These are phyloP conservation scores for Chrysomela aeneicollis DNA, from an alignment of 2,888 invertebrate species.

Conservation along the genomic window DNA sequence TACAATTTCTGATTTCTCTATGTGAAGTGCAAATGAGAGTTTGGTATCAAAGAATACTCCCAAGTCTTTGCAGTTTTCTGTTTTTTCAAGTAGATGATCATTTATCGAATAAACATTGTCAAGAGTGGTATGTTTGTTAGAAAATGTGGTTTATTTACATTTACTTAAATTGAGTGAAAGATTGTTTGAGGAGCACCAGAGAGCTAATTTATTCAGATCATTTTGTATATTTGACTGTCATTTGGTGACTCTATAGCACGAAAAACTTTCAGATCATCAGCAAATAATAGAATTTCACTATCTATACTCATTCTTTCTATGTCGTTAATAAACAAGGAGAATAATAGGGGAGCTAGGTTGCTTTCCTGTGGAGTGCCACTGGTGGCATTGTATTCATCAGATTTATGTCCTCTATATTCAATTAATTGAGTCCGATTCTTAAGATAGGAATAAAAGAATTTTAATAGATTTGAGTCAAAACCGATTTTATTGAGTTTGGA, in stretches of 20 bases:
- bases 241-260: not conserved
- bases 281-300: not conserved
- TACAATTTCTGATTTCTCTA: constrained; percentile 10
- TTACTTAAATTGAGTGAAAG: not conserved
- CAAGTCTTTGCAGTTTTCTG: constrained; percentile 7
- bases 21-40: not conserved
- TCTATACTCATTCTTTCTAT: not conserved
- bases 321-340: not conserved
- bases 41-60: constrained; percentile 13
- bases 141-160: not conserved
- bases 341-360: not conserved
- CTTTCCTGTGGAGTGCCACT: not conserved
- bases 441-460: constrained; percentile 7
- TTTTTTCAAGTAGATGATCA: constrained; percentile 7
- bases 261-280: not conserved
- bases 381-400: not conserved
- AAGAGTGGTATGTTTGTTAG: constrained; percentile 7
- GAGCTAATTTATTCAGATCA: not conserved
- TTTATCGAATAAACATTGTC: constrained; percentile 1
- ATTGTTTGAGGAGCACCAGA: not conserved
- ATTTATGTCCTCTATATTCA: constrained; percentile 2
- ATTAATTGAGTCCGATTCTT: constrained; percentile 3
- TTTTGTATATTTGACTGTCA: not conserved
- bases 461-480: not conserved
- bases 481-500: constrained; percentile 8